Base-by-base conservation (phyloP, 1,140 invertebrate species). In the Colletes gigas region DNA sequence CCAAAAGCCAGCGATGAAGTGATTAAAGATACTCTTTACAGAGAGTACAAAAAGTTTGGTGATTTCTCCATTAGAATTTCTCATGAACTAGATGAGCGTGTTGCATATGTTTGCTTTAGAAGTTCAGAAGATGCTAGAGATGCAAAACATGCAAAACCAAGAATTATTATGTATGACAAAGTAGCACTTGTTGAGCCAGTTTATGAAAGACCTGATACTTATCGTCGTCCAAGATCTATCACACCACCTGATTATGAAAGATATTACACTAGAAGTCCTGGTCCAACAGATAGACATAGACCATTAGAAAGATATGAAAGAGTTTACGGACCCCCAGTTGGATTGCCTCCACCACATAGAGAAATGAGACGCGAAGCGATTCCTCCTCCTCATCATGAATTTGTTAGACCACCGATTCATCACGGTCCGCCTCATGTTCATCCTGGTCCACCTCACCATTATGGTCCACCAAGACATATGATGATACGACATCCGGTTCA, bases 71-170 rank as follows among this genome's bases (percentile, higher is more conserved):
- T 99, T 44, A 96, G 98, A 89, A 95, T 99, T 65, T 96, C 97
- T 3, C 97, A 98, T 88, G 97, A 98, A 85, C 93, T 97, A 72
- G 98, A 98, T 86, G 98, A 99, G 89, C 94, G 98, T 54, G 96
- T 99, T 9, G 98, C 98, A 0, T 99, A 99, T 92, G 96, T 99
- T 8, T 99, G 98, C 93, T 99, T 99, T 89, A 94, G 98, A 10
- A 98, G 96, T 89, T 96, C 97, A 6, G 98, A 99, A 91, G 98
- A 99, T 94, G 98, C 98, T 0, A 94, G 97, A 62, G 98, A 98
- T 89, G 98, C 98, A 0, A 98, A 98, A 92, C 98, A 98, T 92
- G 96, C 96, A n/a, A 99, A 99, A 92, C 96, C 97, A 0, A 95
- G 98, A 52, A 96, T 99, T 44, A 96, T 98, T 78, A 95, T 99